A percentile compares a stretch with the other conserved stretches of the same genome.
Conservation (phyloP, 2,797 vertebrate genomes). For the Protonibea diacanthus region DNA sequence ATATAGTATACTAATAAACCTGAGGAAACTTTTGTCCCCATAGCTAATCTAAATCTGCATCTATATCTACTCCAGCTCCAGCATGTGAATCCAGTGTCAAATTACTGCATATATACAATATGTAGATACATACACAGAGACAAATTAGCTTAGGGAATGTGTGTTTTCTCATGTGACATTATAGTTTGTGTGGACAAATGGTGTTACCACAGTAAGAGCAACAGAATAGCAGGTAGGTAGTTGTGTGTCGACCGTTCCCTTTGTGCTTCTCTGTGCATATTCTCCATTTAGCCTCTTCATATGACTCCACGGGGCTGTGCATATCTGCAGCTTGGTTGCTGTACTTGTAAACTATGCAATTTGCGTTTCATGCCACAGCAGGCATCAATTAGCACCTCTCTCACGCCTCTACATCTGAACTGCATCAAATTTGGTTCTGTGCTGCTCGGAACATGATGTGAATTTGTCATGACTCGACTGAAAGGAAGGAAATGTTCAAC, state of each 20-base stretch:
- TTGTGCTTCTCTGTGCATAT: slow-evolving; percentile 48
- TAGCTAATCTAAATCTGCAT: slow-evolving; percentile 45
- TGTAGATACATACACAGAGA: slow-evolving; percentile 35
- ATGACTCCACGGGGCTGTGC: slow-evolving; percentile 42
- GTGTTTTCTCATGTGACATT: slow-evolving; percentile 29
- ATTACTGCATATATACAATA: background rate
- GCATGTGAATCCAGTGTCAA: slow-evolving; percentile 3
- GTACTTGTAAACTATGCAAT: slow-evolving; percentile 77
- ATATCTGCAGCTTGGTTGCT: slow-evolving; percentile 56
- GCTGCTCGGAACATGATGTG: slow-evolving; percentile 60
- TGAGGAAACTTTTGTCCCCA: slow-evolving; percentile 47
- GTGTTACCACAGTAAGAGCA: slow-evolving; percentile 46
- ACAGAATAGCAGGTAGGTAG: slow-evolving; percentile 37
- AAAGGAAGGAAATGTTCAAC: slow-evolving; percentile 59
- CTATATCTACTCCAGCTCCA: slow-evolving; percentile 22
- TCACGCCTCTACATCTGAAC: slow-evolving; percentile 74
- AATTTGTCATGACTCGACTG: slow-evolving; percentile 67
- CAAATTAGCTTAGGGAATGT: slow-evolving; percentile 7
- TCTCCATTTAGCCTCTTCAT: slow-evolving; percentile 66
- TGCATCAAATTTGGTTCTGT: slow-evolving; percentile 64
- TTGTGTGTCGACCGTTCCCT: slow-evolving; percentile 52
- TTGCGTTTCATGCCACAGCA: slow-evolving; percentile 73
- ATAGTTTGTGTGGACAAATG: slow-evolving; percentile 42
- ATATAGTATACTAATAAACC: slow-evolving; percentile 50
- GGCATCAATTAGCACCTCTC: slow-evolving; percentile 80